These are phyloP conservation scores for Drosophila ohnishii DNA, from an alignment of 1,140 invertebrate species.

Conservation along the genomic window DNA sequence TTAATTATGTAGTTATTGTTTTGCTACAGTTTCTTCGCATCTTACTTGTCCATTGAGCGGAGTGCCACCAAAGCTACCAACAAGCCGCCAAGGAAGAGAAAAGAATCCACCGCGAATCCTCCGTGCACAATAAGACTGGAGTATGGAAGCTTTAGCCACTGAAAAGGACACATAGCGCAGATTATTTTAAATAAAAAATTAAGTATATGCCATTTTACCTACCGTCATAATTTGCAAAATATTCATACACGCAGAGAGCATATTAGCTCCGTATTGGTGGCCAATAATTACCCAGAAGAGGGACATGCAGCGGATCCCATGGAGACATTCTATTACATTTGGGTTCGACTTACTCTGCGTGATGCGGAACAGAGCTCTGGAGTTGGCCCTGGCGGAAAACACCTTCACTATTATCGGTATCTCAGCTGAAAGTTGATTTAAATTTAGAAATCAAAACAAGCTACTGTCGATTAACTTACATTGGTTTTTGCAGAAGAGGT, in stretches of 20 bases:
- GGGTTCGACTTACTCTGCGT: constrained; percentile 35
- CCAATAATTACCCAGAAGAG: constrained; percentile 87
- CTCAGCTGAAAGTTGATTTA: background rate
- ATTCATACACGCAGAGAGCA: background rate
- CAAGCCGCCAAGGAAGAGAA: constrained; percentile 87
- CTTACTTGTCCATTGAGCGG: constrained; percentile 85
- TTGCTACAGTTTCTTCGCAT: constrained; percentile 36
- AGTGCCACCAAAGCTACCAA: constrained; percentile 86
- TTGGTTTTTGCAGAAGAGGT: constrained; percentile 36
- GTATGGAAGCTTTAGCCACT: constrained; percentile 82
- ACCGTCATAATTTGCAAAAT: background rate
- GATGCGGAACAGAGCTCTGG: constrained; percentile 37
- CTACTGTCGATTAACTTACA: constrained; percentile 17
- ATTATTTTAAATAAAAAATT: background rate
- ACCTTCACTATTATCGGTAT: constrained; percentile 20
- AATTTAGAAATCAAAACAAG: background rate
- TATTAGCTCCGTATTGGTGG: constrained; percentile 73
- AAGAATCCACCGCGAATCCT: constrained; percentile 87
- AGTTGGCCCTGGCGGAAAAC: constrained; percentile 51
- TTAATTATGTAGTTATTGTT: background rate
- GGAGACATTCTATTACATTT: constrained; percentile 82
- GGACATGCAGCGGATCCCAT: constrained; percentile 85
- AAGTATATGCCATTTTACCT: background rate
- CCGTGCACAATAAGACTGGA: constrained; percentile 85
- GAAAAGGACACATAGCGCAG: background rate